Conservation (phyloP, 2,113 vertebrate species). For the Pterocles orientalis region DNA sequence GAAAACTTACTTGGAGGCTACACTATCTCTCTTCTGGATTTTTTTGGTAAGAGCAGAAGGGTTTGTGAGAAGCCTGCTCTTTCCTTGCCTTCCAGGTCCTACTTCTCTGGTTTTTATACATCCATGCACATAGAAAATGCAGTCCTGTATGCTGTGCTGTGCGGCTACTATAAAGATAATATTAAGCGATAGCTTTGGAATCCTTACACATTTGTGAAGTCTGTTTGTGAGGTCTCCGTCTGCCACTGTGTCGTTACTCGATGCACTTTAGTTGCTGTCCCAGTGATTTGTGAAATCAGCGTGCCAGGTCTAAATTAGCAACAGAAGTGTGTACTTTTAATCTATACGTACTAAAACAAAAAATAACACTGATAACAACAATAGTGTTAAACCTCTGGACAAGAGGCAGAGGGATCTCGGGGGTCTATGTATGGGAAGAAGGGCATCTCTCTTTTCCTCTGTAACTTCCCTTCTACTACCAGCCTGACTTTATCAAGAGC, state of each 20-base stretch:
- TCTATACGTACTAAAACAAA: background rate
- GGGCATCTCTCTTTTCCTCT: background rate
- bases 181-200: background rate
- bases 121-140: background rate
- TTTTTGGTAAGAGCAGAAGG: background rate
- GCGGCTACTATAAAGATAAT: background rate
- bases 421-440: background rate
- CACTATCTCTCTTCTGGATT: background rate
- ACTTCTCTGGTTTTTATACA: background rate
- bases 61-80: background rate
- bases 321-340: accelerated
- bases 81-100: background rate
- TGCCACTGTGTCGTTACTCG: background rate
- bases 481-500: background rate
- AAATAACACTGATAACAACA: background rate
- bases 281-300: background rate
- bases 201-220: background rate
- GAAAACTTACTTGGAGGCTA: background rate
- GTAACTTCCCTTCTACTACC: background rate
- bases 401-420: background rate
- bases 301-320: background rate
- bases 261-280: background rate
- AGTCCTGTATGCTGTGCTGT: background rate
- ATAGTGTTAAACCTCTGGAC: background rate
- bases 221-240: background rate